Conservation (phyloP, 2,113 vertebrate species). For the Lophius piscatorius region DNA sequence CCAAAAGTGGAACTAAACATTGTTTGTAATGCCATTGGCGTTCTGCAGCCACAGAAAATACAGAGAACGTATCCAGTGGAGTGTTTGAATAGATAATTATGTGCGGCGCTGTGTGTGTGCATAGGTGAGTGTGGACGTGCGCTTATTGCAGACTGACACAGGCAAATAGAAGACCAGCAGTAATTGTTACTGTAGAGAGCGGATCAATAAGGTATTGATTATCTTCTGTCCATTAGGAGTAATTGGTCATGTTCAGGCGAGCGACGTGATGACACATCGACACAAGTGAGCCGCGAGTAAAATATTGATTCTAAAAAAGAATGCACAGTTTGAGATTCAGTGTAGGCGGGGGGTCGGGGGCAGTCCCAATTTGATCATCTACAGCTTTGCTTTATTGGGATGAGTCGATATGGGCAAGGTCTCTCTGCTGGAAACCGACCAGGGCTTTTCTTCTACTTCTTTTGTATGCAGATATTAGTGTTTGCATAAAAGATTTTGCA, state of each 20-base stretch:
- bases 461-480: no score
- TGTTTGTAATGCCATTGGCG: slow-evolving; percentile 58
- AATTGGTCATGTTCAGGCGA: slow-evolving; percentile 55
- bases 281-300: slow-evolving; percentile 21
- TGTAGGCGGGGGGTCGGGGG: slow-evolving; percentile 24
- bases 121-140: slow-evolving; percentile 28
- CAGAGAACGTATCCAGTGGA: slow-evolving; percentile 46
- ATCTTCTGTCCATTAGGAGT: slow-evolving; percentile 57
- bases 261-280: slow-evolving; percentile 38
- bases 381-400: background rate
- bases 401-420: background rate
- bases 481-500: no score
- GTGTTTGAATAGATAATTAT: slow-evolving; percentile 61
- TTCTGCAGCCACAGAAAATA: slow-evolving; percentile 58
- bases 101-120: slow-evolving; percentile 18
- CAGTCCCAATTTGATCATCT: slow-evolving; percentile 24
- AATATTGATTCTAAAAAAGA: slow-evolving; percentile 40
- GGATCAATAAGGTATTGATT: slow-evolving; percentile 54
- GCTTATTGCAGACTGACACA: slow-evolving; percentile 22
- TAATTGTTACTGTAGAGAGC: slow-evolving; percentile 46
- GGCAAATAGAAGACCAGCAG: slow-evolving; percentile 21
- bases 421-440: background rate
- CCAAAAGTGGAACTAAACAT: slow-evolving; percentile 56
- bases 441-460: no score
- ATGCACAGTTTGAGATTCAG: slow-evolving; percentile 27